These are phyloP conservation scores for Entelurus aequoreus DNA, from an alignment of 2,113 vertebrate species.

Conservation along the genomic window DNA sequence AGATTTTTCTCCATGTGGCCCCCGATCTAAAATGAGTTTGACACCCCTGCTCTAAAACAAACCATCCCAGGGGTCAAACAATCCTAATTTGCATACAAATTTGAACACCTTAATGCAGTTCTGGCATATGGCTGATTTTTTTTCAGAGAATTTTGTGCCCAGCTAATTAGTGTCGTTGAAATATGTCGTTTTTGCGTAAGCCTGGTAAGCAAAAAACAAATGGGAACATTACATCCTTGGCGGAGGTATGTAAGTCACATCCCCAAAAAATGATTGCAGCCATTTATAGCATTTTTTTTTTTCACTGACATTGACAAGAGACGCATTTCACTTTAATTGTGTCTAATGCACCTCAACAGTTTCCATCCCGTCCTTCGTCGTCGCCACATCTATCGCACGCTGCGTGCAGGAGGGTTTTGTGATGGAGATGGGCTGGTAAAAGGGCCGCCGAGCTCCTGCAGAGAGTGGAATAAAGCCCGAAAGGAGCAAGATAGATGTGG, in stretches of 20 bases:
- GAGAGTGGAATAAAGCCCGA: constrained; percentile 46
- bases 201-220: background rate
- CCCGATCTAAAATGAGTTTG: too few species aligned
- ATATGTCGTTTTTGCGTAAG: background rate
- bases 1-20: too few species aligned
- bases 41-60: too few species aligned
- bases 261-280: background rate
- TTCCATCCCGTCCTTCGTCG: background rate
- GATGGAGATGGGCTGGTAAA: constrained; percentile 55
- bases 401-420: constrained; percentile 46
- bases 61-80: too few species aligned
- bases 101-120: too few species aligned
- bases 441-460: constrained; percentile 37
- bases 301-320: background rate
- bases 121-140: background rate
- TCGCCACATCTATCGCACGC: constrained; percentile 3
- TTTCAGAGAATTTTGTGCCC: background rate
- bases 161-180: too few species aligned
- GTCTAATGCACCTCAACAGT: background rate
- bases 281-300: background rate
- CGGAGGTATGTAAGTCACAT: background rate
- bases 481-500: constrained; percentile 18
- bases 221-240: background rate
- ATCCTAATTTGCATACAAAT: too few species aligned
- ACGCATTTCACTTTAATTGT: constrained; percentile 5